Conservation (phyloP, 30 jellyfish, hydroid and myxozoan genomes). For the Rhopilema esculentum region DNA sequence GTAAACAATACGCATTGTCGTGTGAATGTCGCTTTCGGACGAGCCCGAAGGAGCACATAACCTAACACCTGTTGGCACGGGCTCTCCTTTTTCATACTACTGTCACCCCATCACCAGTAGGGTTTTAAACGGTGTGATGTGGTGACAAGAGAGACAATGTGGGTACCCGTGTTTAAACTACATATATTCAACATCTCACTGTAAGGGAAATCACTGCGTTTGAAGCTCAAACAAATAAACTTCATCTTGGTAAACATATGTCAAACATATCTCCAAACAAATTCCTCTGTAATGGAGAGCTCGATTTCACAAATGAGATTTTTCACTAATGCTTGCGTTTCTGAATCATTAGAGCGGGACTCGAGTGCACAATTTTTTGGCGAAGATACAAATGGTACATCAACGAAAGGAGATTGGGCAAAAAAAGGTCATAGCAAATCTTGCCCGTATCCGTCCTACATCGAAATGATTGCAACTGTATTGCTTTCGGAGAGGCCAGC, state of each 20-base stretch:
- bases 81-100: background rate
- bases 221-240: background rate
- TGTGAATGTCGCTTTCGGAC: background rate
- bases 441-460: slow-evolving; percentile 65
- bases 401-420: background rate
- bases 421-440: background rate
- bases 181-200: background rate
- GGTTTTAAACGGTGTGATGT: background rate
- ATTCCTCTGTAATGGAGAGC: background rate
- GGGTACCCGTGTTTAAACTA: background rate
- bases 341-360: background rate
- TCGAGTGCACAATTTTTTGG: background rate
- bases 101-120: background rate
- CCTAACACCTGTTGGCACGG: slow-evolving; percentile 6
- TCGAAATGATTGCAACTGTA: slow-evolving; percentile 91
- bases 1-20: background rate
- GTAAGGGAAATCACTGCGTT: background rate
- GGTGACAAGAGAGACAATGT: background rate
- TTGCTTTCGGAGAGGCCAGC: slow-evolving; percentile 46
- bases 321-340: background rate
- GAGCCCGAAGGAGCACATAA: background rate
- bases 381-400: background rate
- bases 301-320: background rate
- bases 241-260: background rate
- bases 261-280: background rate